phyloP scores from a whole-genome alignment of 2,888 invertebrate species.

The Bugulina stolonifera region DNA sequence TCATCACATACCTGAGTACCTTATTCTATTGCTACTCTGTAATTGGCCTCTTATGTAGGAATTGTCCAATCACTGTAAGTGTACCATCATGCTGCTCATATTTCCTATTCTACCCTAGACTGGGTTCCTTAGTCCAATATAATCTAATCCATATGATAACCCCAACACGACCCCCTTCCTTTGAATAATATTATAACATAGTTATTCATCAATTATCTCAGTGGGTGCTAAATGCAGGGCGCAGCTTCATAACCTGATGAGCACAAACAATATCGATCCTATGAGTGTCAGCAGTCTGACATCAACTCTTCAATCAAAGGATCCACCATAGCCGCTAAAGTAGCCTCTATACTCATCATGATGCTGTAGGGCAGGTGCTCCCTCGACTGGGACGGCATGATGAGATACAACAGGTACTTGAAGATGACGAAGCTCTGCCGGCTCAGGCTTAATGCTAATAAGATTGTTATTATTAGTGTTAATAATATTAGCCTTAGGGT shows the following conservation, averaged over 20 bases:
- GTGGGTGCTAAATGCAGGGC: not conserved
- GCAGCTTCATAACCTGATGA: not conserved
- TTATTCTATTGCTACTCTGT: no score
- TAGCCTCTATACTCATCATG: not conserved
- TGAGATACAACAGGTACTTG: not conserved
- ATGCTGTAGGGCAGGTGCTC: not conserved
- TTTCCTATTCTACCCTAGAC: not conserved
- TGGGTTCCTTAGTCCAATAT: not conserved
- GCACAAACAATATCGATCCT: not conserved
- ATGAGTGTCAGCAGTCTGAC: not conserved
- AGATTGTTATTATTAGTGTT: not conserved
- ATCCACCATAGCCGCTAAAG: not conserved
- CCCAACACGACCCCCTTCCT: not conserved
- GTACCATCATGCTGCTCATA: not conserved
- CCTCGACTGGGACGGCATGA: not conserved
- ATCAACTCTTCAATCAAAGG: slow-evolving; percentile 5
- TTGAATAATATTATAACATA: not conserved
- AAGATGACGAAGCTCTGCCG: not conserved
- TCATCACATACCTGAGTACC: no score
- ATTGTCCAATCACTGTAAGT: no score
- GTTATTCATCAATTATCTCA: not conserved
- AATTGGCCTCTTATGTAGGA: no score
- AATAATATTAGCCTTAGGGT: not conserved
- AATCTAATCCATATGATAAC: not conserved
- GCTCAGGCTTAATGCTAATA: not conserved